Percentiles rank a stretch among this genome's conserved stretches.
Evolutionary conservation across 2,797 vertebrate species (phyloP).

Genomic region (Gallirallus australis): DNA sequence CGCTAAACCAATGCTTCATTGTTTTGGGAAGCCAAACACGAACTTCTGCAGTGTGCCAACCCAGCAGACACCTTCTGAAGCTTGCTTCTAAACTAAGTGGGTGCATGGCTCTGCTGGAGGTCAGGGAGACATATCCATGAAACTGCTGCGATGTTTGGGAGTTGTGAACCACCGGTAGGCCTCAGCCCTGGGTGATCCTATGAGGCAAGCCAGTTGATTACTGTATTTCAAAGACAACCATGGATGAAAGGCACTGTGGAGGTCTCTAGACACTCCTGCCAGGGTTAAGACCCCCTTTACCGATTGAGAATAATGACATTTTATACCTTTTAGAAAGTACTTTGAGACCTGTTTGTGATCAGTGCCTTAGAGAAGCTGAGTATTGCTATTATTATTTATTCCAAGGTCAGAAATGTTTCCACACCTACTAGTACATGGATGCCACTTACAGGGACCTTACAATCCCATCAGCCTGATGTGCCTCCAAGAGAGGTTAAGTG

Average conservation of each 20-base stretch:
- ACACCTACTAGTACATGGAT: background rate
- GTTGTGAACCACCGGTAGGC: background rate
- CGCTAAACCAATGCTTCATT: background rate
- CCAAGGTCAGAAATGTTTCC: background rate
- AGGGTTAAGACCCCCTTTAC: background rate
- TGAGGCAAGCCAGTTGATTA: background rate
- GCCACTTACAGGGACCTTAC: background rate
- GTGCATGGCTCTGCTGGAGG: background rate
- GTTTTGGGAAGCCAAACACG: conserved; percentile 1
- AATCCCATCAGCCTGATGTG: background rate
- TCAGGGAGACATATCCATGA: background rate
- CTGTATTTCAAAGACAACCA: background rate
- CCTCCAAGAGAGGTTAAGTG: background rate
- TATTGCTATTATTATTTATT: background rate
- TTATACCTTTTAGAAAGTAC: background rate
- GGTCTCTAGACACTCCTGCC: background rate
- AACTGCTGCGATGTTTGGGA: background rate
- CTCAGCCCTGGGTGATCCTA: background rate
- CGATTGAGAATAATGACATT: background rate
- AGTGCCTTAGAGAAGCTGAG: background rate
- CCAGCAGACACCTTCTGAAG: background rate
- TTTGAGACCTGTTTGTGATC: background rate
- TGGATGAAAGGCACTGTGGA: background rate
- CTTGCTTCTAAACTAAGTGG: background rate
- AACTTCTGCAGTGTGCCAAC: background rate